Percentiles rank a stretch among this genome's conserved stretches.
Evolutionary conservation across 2,797 vertebrate genomes (phyloP).

Genomic region (Lagothrix lagotricha): DNA sequence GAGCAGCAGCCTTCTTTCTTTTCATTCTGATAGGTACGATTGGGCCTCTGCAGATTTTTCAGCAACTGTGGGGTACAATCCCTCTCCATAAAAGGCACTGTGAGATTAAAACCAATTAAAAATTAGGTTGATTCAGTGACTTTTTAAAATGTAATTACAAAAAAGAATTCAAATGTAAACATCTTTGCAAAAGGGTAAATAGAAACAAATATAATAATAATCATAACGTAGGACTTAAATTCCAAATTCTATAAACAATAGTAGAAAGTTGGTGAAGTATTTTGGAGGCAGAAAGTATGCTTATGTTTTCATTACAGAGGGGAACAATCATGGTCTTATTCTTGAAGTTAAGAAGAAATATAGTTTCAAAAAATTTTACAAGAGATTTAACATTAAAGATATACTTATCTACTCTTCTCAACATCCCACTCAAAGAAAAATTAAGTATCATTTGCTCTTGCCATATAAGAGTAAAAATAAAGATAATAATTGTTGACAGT

Average conservation of each 20-base stretch:
- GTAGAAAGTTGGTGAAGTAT: background rate
- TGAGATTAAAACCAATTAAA: background rate
- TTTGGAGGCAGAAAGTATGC: background rate
- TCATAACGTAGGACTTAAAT: background rate
- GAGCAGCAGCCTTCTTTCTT: background rate
- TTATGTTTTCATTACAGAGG: background rate
- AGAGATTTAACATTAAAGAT: background rate
- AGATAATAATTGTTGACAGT: background rate
- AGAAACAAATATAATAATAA: background rate
- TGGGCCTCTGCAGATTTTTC: background rate
- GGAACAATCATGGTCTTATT: background rate
- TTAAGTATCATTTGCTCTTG: background rate
- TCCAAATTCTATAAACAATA: background rate
- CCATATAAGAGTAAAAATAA: background rate
- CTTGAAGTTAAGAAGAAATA: background rate
- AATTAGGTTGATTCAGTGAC: background rate
- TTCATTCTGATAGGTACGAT: background rate
- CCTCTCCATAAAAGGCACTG: background rate
- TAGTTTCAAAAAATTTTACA: background rate
- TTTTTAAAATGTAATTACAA: background rate
- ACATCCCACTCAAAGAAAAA: background rate
- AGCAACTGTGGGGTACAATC: background rate
- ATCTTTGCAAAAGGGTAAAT: background rate
- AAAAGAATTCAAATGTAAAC: background rate
- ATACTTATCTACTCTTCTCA: background rate